Evolutionary conservation across 2,797 vertebrate species (phyloP).

Genomic region (Ctenopoma kingsleyae): DNA sequence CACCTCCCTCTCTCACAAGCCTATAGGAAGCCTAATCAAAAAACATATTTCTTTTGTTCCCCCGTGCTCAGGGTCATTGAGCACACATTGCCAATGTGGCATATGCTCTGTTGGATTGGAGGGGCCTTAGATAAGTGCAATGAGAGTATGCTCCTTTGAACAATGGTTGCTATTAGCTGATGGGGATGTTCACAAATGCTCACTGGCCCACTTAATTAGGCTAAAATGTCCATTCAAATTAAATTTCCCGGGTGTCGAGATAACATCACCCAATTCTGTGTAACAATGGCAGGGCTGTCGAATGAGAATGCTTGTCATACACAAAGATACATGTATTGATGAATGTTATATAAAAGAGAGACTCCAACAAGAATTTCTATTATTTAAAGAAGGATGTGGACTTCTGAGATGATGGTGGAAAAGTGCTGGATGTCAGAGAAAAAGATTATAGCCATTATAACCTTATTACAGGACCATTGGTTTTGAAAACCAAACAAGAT

Average conservation of each 20-base stretch:
- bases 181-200: conserved; percentile 81
- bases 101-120: conserved; percentile 66
- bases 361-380: conserved; percentile 47
- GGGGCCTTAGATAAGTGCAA: conserved; percentile 65
- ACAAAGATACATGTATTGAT: conserved; percentile 33
- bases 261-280: conserved; percentile 64
- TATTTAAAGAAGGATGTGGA: conserved; percentile 48
- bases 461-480: conserved; percentile 36
- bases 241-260: conserved; percentile 75
- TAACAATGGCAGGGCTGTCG: conserved; percentile 48
- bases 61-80: conserved; percentile 64
- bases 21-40: conserved; percentile 51
- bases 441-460: conserved; percentile 46
- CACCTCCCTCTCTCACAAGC: conserved; percentile 13
- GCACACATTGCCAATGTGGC: conserved; percentile 59
- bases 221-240: conserved; percentile 84
- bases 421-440: conserved; percentile 30
- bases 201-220: conserved; percentile 81
- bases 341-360: conserved; percentile 39
- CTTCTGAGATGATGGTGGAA: conserved; percentile 13
- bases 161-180: conserved; percentile 82
- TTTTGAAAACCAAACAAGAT: conserved; percentile 50
- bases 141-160: conserved; percentile 76
- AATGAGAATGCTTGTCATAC: conserved; percentile 48
- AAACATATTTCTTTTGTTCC: conserved; percentile 61